These are phyloP conservation scores for Odontamblyopus lacepedii DNA, from an alignment of 2,797 vertebrate genomes.

Conservation along the genomic window DNA sequence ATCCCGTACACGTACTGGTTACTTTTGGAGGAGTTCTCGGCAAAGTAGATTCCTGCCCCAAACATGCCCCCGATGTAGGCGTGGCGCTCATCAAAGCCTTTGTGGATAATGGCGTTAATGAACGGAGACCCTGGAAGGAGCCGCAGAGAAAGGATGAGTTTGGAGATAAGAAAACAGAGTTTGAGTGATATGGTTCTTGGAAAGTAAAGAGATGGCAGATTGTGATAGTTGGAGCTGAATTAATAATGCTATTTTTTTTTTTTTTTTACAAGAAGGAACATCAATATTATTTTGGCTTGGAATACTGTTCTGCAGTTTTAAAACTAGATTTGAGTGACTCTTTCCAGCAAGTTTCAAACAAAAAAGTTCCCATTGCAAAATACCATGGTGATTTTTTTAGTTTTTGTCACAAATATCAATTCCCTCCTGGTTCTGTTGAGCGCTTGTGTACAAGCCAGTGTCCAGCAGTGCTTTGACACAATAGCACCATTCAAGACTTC, in stretches of 20 bases:
- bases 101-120: constrained; percentile 99
- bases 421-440: no score
- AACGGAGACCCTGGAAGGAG: constrained; percentile 90
- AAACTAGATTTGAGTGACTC: background rate
- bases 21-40: constrained; percentile 98
- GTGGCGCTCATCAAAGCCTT: constrained; percentile 97
- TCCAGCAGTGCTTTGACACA: no score
- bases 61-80: constrained; percentile 99
- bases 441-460: no score
- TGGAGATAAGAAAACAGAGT: background rate
- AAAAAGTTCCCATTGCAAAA: no score
- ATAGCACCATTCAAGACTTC: no score
- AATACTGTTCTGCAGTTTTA: background rate
- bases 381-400: no score
- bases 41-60: constrained; percentile 98
- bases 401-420: no score
- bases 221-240: background rate
- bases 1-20: constrained; percentile 99
- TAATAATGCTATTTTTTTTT: background rate
- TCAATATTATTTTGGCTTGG: background rate
- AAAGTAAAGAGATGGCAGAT: background rate
- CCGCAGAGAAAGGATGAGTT: background rate
- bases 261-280: no score
- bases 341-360: background rate
- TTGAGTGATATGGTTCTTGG: background rate